Conservation (phyloP, 2,113 vertebrate species). For the Platichthys flesus region DNA sequence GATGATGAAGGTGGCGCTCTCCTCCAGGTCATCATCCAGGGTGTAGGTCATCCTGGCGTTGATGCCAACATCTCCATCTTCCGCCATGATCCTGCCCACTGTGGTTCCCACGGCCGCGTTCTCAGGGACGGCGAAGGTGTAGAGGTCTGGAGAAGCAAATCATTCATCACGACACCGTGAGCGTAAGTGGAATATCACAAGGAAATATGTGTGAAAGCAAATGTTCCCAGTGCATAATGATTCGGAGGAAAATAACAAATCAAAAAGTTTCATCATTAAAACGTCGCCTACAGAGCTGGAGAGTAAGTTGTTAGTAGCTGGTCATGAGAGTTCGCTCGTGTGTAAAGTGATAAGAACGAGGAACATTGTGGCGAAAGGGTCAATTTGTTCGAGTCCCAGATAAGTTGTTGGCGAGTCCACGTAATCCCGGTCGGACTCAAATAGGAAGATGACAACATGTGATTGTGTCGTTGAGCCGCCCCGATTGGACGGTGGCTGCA, state of each 20-base stretch:
- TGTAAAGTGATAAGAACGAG: conserved; percentile 54
- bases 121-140: conserved; percentile 88
- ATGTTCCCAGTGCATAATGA: background rate
- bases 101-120: conserved; percentile 83
- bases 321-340: conserved; percentile 32
- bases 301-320: conserved; percentile 37
- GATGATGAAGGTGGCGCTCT: conserved; percentile 84
- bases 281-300: conserved; percentile 1
- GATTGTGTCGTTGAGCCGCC: conserved; percentile 68
- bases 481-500: conserved; percentile 60
- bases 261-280: conserved; percentile 32
- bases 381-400: conserved; percentile 67
- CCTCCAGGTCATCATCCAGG: conserved; percentile 83
- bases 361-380: conserved; percentile 66
- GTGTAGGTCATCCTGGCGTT: conserved; percentile 92
- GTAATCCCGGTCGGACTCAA: conserved; percentile 68
- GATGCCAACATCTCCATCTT: conserved; percentile 87
- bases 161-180: background rate
- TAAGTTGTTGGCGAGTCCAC: conserved; percentile 59
- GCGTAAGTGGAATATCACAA: background rate
- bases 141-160: conserved; percentile 80
- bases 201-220: conserved; percentile 1
- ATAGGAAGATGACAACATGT: conserved; percentile 72
- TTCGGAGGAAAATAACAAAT: background rate
- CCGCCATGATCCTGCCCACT: conserved; percentile 87